A percentile compares a stretch with the other conserved stretches of the same genome.
Evolutionary conservation across 2,113 vertebrate genomes (phyloP).

Genomic region (Chrysemys picta): DNA sequence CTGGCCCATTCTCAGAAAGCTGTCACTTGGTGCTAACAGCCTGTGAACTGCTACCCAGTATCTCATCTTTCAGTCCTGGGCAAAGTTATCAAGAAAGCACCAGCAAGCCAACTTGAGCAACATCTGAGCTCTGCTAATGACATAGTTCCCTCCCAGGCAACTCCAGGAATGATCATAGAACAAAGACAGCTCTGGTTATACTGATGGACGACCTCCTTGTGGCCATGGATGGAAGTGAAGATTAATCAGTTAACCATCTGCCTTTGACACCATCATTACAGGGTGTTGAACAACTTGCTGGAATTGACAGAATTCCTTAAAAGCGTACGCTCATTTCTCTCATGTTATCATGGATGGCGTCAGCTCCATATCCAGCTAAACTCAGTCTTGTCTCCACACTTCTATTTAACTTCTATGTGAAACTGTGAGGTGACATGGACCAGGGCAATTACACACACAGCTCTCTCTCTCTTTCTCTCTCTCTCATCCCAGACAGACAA

Average conservation of each 20-base stretch:
- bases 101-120: background rate
- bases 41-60: background rate
- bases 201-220: background rate
- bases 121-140: background rate
- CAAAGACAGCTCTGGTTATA: background rate
- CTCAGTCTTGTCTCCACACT: background rate
- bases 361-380: background rate
- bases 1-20: background rate
- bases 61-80: background rate
- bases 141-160: background rate
- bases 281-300: background rate
- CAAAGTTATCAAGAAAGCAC: background rate
- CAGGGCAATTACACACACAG: too few species aligned
- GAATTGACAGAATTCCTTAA: background rate
- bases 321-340: background rate
- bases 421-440: background rate
- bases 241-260: accelerated
- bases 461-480: background rate
- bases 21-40: background rate
- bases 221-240: background rate
- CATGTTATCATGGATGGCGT: background rate
- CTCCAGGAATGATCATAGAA: background rate
- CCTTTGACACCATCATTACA: background rate
- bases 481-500: background rate
- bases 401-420: background rate